phyloP scores from a whole-genome alignment of 2,797 vertebrate genomes.

The Synaphobranchus kaupii region DNA sequence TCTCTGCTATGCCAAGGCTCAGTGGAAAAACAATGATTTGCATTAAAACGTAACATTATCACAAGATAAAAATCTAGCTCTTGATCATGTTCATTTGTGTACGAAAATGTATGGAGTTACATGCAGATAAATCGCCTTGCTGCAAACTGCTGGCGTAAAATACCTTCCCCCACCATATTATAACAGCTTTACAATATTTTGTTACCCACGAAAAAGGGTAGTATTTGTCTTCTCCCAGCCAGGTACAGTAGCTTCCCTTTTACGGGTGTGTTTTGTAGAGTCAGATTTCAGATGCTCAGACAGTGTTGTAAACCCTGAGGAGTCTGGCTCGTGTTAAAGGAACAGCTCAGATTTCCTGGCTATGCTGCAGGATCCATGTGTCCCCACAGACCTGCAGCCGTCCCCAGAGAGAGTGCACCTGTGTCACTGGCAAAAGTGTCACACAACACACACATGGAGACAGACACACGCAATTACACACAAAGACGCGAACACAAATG shows the following conservation, averaged over 20 bases:
- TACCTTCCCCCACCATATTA: background rate
- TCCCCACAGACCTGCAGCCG: background rate
- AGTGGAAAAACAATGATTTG: background rate
- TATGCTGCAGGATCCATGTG: background rate
- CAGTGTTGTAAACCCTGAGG: background rate
- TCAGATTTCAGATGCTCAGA: background rate
- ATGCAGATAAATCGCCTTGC: background rate
- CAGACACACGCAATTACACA: background rate
- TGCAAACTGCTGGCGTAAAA: background rate
- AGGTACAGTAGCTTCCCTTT: background rate
- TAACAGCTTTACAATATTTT: background rate
- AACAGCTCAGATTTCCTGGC: background rate
- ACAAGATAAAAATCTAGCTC: background rate
- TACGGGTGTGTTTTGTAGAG: background rate
- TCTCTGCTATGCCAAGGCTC: background rate
- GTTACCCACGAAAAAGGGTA: background rate
- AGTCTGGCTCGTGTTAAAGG: background rate
- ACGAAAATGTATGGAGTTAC: too few relatives aligned
- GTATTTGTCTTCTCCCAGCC: background rate
- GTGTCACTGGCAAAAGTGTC: background rate
- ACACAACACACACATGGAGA: slow-evolving; percentile 2
- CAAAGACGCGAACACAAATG: too few relatives aligned
- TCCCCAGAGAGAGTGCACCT: background rate
- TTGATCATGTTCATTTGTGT: background rate
- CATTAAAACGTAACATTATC: background rate